phyloP scores from a whole-genome alignment of 2,797 vertebrate species.

The Vipera latastei region DNA sequence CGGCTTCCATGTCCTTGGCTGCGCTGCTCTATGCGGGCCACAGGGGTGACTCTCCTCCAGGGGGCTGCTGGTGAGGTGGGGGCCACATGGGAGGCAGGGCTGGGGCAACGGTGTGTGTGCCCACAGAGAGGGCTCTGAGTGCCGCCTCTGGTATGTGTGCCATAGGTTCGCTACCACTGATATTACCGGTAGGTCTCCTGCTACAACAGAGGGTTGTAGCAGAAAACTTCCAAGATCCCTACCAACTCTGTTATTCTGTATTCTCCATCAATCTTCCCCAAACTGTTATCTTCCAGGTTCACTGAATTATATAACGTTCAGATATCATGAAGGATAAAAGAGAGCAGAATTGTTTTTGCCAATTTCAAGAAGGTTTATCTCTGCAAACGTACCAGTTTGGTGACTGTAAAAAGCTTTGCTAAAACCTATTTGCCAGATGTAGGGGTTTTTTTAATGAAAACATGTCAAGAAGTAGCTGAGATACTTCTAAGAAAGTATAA shows the following conservation, averaged over 20 bases:
- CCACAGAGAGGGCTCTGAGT: too few species aligned
- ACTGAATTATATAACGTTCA: background rate
- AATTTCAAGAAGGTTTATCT: background rate
- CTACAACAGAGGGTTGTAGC: background rate
- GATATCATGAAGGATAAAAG: background rate
- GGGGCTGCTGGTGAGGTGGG: too few species aligned
- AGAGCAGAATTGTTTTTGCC: background rate
- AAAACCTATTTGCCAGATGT: background rate
- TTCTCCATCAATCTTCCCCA: background rate
- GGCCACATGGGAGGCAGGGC: too few species aligned
- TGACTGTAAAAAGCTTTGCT: background rate
- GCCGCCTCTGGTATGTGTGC: too few species aligned
- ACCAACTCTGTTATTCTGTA: background rate
- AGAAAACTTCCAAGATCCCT: background rate
- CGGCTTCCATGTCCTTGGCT: too few species aligned
- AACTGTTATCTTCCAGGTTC: background rate
- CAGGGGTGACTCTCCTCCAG: too few species aligned
- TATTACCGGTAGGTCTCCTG: background rate
- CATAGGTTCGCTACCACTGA: too few species aligned
- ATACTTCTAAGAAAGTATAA: background rate
- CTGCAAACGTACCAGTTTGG: background rate
- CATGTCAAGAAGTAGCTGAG: background rate
- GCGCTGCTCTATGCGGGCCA: too few species aligned
- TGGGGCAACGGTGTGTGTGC: too few species aligned
- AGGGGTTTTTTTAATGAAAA: background rate